Percentiles rank a stretch among this genome's conserved stretches.
Conservation (phyloP, 2,888 invertebrate genomes). For the Epicampocera succincta region DNA sequence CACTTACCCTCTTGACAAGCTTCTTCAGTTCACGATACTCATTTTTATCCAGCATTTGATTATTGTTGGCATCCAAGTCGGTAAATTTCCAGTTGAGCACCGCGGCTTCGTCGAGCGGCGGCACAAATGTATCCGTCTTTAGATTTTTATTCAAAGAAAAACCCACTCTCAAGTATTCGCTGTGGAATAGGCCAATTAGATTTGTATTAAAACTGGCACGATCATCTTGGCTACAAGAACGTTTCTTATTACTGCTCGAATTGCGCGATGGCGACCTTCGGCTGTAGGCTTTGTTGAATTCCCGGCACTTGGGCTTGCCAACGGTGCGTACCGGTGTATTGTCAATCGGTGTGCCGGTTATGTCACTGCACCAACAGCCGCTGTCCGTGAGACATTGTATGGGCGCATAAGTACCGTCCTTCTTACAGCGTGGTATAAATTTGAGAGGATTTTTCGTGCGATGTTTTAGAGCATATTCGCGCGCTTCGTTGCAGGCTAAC, state of each 20-base stretch:
- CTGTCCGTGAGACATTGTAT: constrained; percentile 92
- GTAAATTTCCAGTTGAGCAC: constrained; percentile 96
- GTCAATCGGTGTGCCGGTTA: constrained; percentile 90
- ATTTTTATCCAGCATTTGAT: constrained; percentile 88
- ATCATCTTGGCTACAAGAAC: constrained; percentile 88
- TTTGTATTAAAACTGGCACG: constrained; percentile 91
- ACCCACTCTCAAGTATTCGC: constrained; percentile 85
- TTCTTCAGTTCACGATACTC: constrained; percentile 92
- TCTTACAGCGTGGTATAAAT: constrained; percentile 90
- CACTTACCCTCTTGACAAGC: constrained; percentile 88
- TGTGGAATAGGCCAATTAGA: constrained; percentile 91
- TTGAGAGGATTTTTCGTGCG: constrained; percentile 82
- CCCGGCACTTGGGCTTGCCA: constrained; percentile 86
- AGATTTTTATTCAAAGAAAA: constrained; percentile 49
- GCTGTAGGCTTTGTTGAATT: constrained; percentile 84
- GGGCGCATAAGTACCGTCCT: constrained; percentile 91
- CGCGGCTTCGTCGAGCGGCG: constrained; percentile 80
- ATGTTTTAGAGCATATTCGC: constrained; percentile 81
- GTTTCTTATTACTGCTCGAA: constrained; percentile 72
- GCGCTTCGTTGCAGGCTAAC: constrained; percentile 83
- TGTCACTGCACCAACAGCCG: constrained; percentile 95
- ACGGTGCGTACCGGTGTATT: constrained; percentile 88
- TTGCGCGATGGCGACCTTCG: constrained; percentile 85
- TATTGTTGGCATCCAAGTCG: constrained; percentile 90
- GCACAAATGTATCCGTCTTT: constrained; percentile 62